Base-by-base conservation (phyloP, 2,888 invertebrate species). In the Apocheima hispidaria region DNA sequence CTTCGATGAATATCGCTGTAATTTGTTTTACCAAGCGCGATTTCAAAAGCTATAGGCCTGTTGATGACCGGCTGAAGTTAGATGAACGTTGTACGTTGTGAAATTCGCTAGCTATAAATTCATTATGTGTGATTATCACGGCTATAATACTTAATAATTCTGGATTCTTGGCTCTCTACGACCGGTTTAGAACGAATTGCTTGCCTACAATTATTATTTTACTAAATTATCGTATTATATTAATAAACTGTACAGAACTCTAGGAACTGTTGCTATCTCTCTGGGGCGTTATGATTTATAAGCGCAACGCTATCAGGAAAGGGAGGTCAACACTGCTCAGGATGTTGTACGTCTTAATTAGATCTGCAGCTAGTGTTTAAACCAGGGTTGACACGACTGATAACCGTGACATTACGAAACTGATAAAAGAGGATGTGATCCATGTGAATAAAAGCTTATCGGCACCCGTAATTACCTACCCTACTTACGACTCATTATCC, bases 291-390 rank as follows among this genome's bases (percentile, higher is more conserved):
- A 70, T 84, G 79, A 87, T 85, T 86, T 84, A 86, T 83, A 75
- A 74, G 68, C 69, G 68, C 62, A 63, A 66, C 73, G 76, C 77
- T 84, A 83, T 82, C 82, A 79, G 56, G 63, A 69, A 72, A 74
- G 73, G 72, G 77, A 81, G 83, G 86, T 84, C 84, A 83, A 76
- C 75, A 73, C 69, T 77, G 75, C 75, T 82, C 83, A 87, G 83
- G 86, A 86, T 86, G 84, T 82, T 80, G 79, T 67, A 79, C 79
- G 77, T 85, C 86, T 87, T 83, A 84, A 87, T 84, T 83, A 82
- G 77, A 79, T 76, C 73, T 73, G 65, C 71, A 74, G 68, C 71
- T 71, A 66, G 66, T 54, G 52, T 60, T 52, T 44, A 44, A 44
- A 35, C 55, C 46, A 66, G 71, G 73, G 70, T 69, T 74, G 64